Percentiles rank a stretch among this genome's conserved stretches.
Evolutionary conservation across 1,140 invertebrate genomes (phyloP).

Genomic region (Coboldia fuscipes): DNA sequence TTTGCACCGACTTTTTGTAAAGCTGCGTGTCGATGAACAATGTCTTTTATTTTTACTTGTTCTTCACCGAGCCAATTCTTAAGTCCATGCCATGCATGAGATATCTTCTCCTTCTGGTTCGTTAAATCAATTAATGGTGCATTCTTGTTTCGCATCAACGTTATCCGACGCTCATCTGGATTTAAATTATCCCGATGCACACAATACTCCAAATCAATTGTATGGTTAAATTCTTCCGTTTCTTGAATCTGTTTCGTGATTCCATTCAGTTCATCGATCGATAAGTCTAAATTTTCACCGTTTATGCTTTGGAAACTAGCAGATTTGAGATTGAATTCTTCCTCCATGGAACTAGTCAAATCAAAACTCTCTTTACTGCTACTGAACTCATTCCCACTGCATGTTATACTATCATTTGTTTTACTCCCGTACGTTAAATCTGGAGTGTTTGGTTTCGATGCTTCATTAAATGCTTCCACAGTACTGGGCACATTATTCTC

Average conservation of each 20-base stretch:
- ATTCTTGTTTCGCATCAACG: conserved; percentile 18
- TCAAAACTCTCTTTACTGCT: conserved; percentile 6
- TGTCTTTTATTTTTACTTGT: conserved; percentile 22
- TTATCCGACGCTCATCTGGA: conserved; percentile 16
- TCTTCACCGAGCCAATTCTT: conserved; percentile 29
- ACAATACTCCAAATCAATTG: conserved; percentile 19
- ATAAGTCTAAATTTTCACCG: conserved; percentile 16
- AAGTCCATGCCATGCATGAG: conserved; percentile 27
- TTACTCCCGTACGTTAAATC: no score
- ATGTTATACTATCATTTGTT: no score
- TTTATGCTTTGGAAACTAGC: conserved; percentile 18
- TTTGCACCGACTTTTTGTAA: conserved; percentile 22
- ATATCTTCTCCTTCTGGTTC: conserved; percentile 22
- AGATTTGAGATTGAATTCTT: conserved; percentile 18
- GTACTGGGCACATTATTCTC: no score
- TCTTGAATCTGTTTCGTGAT: conserved; percentile 18
- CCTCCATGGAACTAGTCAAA: conserved; percentile 7
- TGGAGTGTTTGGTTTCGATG: no score
- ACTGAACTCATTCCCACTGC: conserved; percentile 1
- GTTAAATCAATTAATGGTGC: conserved; percentile 15
- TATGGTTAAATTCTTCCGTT: conserved; percentile 15
- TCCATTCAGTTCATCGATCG: conserved; percentile 20
- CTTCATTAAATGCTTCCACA: no score
- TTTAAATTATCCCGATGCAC: conserved; percentile 16
- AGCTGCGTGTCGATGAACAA: conserved; percentile 24